phyloP scores from a whole-genome alignment of 2,113 vertebrate species.

The Salvelinus sp. region DNA sequence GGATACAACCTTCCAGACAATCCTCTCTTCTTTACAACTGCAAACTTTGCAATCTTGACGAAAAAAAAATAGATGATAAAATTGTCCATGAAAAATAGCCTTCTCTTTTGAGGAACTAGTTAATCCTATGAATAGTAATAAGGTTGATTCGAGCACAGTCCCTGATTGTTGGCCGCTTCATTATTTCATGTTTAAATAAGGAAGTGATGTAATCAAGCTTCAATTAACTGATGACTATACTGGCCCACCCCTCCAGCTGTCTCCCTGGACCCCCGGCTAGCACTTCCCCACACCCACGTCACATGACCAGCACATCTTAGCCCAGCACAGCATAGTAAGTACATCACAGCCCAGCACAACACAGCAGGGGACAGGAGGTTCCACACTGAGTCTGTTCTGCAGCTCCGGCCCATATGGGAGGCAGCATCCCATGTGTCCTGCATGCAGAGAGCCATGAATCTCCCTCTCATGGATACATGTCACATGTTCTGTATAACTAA shows the following conservation, averaged over 20 bases:
- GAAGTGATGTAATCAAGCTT: slow-evolving; percentile 68
- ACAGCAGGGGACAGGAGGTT: no score
- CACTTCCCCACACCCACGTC: slow-evolving; percentile 2
- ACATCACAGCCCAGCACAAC: no score
- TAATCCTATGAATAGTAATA: slow-evolving; percentile 64
- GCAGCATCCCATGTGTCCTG: slow-evolving; percentile 64
- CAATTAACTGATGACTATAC: slow-evolving; percentile 74
- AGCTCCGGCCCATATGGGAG: slow-evolving; percentile 57
- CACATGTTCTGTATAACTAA: slow-evolving; percentile 67
- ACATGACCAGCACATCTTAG: not conserved
- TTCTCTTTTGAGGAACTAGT: slow-evolving; percentile 71
- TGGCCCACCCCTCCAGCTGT: slow-evolving; percentile 58
- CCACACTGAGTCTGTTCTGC: slow-evolving; percentile 7
- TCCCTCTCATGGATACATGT: slow-evolving; percentile 65
- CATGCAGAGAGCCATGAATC: slow-evolving; percentile 64
- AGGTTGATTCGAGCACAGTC: slow-evolving; percentile 62
- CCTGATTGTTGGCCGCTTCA: not conserved
- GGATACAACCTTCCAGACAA: slow-evolving; percentile 35
- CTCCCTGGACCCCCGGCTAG: not conserved
- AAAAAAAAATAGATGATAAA: no score
- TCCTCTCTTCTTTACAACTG: slow-evolving; percentile 25
- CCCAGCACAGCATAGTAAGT: no score
- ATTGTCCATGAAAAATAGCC: slow-evolving; percentile 58
- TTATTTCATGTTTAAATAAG: slow-evolving; percentile 29
- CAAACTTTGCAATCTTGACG: slow-evolving; percentile 19